Base-by-base conservation (phyloP, 1,140 invertebrate genomes). In the Drosophila parabipectinata region DNA sequence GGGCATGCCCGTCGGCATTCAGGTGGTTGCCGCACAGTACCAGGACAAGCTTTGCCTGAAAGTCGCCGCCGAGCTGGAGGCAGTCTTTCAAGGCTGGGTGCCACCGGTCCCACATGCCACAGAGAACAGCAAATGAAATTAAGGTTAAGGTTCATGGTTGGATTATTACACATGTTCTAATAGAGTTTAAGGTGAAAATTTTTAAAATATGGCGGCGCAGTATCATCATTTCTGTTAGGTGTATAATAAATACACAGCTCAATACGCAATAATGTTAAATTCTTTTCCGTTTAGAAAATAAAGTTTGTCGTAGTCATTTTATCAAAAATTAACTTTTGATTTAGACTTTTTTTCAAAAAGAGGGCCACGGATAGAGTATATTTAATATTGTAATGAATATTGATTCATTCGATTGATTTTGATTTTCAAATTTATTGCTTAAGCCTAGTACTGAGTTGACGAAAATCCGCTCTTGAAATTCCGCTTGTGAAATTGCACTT, bases 41-140 rank as follows among this genome's bases (percentile, higher is more conserved):
- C 93, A 95, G 90, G 97, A 98, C 91, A 93, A 95, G 60, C 90
- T 97, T 0, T 96, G 95, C 60, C 89, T 98, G 32, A 95, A 95
- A 8, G 94, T 97, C 8, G 97, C 97, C 1, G 88, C 92, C 69
- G 95, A 96, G 68, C 88, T 98, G 10, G 97, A 98, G 85, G 94
- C 93, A 58, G 94, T 92, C 1, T 97, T 97, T 88, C 96, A 96
- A 12, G 97, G 97, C 3, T 98, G 97, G 97, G 76, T 83, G 28
- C 83, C 90, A 4, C 90, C 90, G 1, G 88, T 92, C 53, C 93
- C 48, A 12, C 84, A 88, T 44, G 44, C 32, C 44, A 59, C 48
- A 3, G 26, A 32, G 1, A 6, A 10, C 12, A 24, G 24, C 28
- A 24, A 76, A 32, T 67, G 44, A 55, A 62, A 4, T 51, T 63